phyloP scores from a whole-genome alignment of 2,113 vertebrate genomes.

The Otus sunia region DNA sequence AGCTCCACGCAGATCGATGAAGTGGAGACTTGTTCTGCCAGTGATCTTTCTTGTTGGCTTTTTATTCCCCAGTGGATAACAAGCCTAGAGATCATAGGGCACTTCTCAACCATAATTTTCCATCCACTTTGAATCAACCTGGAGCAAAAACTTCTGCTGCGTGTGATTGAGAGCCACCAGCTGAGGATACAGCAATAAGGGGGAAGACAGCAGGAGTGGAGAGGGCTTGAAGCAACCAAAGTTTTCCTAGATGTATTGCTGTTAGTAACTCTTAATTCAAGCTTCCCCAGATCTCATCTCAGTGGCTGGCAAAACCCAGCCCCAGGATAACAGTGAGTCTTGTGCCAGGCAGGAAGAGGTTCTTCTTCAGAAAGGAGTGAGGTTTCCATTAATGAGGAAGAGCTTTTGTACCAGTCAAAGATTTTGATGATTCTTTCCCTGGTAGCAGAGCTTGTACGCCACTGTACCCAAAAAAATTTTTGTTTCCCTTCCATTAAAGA shows the following conservation, averaged over 20 bases:
- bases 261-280: too few species aligned
- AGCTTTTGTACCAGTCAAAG: not conserved
- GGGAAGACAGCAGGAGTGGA: not conserved
- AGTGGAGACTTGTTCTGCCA: not conserved
- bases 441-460: not conserved
- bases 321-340: not conserved
- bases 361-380: not conserved
- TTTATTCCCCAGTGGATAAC: not conserved
- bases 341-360: not conserved
- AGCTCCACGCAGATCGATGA: not conserved
- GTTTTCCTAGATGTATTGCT: not conserved
- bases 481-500: not conserved
- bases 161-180: not conserved
- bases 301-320: not conserved
- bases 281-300: not conserved
- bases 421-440: not conserved
- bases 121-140: not conserved
- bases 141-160: not conserved
- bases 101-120: not conserved
- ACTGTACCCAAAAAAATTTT: not conserved
- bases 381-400: not conserved
- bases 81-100: not conserved
- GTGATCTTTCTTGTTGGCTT: not conserved
- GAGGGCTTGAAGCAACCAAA: not conserved
- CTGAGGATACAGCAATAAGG: not conserved